Evolutionary conservation across 2,888 invertebrate genomes (phyloP), one percentile per base, ranked within the genome.

Genomic region (Ormyrus labotus): DNA sequence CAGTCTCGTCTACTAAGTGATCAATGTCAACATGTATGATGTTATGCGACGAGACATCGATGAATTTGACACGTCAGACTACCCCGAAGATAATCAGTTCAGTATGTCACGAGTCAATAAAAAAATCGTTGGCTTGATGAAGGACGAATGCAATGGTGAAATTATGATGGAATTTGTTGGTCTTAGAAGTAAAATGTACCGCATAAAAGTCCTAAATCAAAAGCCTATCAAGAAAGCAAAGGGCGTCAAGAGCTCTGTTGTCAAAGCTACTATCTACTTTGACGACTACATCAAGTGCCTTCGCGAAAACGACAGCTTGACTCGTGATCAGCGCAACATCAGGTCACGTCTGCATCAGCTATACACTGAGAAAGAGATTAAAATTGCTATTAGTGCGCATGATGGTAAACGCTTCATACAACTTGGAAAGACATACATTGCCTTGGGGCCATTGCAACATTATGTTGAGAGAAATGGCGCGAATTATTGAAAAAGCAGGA

Each of bases 21-120:
- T 89, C 77, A 84, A 91, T 80, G 82, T 91, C 19, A 86, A 91
- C 73, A 81, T 90, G 80, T 83, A 84, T 13, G 85, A 85, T 81
- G 45, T 81, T 0, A 81, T 83, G 58, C 7, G 11, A 11, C 7
- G n/a, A n/a, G 57, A 57, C 11, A 19, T 9, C 10, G 8, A 34
- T 0, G 45, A 55, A n/a, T 34, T 68, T 11, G 45, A 68, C 57
- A 57, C n/a, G 7, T 57, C 57, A 6, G 57, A 57, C 57, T 10
- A 57, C 11, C 57, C 57, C 6, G 6, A 6, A 51, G 11, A 57
- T 10, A 57, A 57, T 57, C 57, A 57, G 13, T 13, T 13, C 13
- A 13, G 13, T 13, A 13, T 13, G 13, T 13, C 13, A 13, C 13
- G 0, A 13, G 13, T 13, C 13, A 13, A 13, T 13, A 13, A 13